Evolutionary conservation across 2,797 vertebrate genomes (phyloP), one percentile per base, ranked within the genome.

Genomic region (Oryzias dopingdopingensis): DNA sequence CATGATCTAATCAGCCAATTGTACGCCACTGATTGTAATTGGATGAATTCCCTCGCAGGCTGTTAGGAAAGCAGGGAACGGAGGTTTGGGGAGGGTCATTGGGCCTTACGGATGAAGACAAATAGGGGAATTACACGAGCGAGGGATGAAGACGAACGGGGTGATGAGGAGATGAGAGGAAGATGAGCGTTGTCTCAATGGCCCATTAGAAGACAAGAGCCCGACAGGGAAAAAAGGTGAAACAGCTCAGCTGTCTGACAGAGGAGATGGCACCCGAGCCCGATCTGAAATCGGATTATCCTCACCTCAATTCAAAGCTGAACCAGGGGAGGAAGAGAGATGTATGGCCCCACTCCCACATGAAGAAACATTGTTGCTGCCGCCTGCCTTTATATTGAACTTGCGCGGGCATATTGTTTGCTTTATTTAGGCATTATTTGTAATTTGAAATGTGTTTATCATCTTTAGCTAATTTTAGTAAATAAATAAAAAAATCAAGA

Each of bases 41-140:
- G 89, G 91, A 93, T 93, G 91, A 93, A 93, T 93, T 93, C 92
- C 92, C 92, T 92, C 89, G 92, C 92, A 92, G 91, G 91, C 90
- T 88, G 87, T 91, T 90, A 89, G 86, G 76, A 80, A 81, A 79
- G 85, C 75, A 82, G 81, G 74, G 86, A 85, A 86, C 76, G 83
- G 68, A 59, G 79, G 88, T 88, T 84, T 62, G 74, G 76, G 81
- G 80, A 74, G 87, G 89, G 88, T 86, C 85, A 87, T 77, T 48
- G 54, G 80, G 82, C 83, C 85, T 72, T 47, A 74, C 88, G 91
- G 90, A 93, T 92, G 85, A 92, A 93, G 92, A 93, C 87, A 90
- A 91, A 93, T 91, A 85, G 88, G 89, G 88, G 89, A 91, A 93
- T 92, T 92, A 92, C 77, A 82, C 41, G 69, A 72, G 77, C 70